A percentile compares a stretch with the other conserved stretches of the same genome.
These are phyloP conservation scores for Agrotis puta DNA, from an alignment of 2,888 invertebrate genomes.

Conservation along the genomic window DNA sequence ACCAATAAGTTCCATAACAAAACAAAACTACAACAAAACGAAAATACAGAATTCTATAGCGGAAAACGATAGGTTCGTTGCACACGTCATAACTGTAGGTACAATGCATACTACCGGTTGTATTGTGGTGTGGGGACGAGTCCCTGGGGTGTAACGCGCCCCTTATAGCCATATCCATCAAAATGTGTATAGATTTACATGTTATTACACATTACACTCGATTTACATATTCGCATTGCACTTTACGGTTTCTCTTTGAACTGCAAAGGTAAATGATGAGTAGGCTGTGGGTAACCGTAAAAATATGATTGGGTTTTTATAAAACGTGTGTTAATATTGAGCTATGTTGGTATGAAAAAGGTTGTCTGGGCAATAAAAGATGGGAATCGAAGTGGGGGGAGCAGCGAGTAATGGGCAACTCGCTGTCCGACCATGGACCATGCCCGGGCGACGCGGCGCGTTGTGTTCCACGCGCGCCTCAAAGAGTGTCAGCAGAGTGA, in stretches of 20 bases:
- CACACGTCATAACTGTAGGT: constrained; percentile 37
- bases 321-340: not conserved
- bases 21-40: constrained; percentile 19
- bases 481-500: too few relatives aligned
- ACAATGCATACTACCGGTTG: constrained; percentile 38
- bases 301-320: constrained; percentile 33
- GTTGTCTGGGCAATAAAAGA: too few relatives aligned
- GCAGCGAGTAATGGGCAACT: too few relatives aligned
- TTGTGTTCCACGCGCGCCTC: too few relatives aligned
- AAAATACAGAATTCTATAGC: constrained; percentile 35
- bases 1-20: not conserved
- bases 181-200: constrained; percentile 68
- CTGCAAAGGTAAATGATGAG: constrained; percentile 42
- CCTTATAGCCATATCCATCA: constrained; percentile 64
- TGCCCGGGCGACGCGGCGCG: too few relatives aligned
- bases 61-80: constrained; percentile 38
- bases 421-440: too few relatives aligned
- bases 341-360: too few relatives aligned
- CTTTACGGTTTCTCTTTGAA: constrained; percentile 54
- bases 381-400: not conserved
- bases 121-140: constrained; percentile 56
- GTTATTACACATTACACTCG: constrained; percentile 62
- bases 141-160: constrained; percentile 63
- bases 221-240: constrained; percentile 65
- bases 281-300: constrained; percentile 2